A percentile compares a stretch with the other conserved stretches of the same genome.
phyloP scores from a whole-genome alignment of 1,140 invertebrate genomes.

The Drosophila tsacasi region DNA sequence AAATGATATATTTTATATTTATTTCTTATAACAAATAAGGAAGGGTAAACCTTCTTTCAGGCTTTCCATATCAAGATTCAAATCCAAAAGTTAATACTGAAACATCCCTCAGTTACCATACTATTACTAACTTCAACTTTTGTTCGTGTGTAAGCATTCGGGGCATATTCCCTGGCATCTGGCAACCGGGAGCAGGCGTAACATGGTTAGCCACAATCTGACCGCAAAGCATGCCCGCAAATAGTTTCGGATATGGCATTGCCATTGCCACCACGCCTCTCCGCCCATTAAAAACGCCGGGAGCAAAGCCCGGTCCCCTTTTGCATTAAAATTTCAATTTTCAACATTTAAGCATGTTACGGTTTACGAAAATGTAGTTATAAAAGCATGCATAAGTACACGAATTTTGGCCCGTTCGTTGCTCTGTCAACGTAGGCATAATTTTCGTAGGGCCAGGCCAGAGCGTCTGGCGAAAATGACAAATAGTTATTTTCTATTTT shows the following conservation, averaged over 20 bases:
- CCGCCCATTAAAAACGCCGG: slow-evolving; percentile 18
- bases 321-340: slow-evolving; percentile 80
- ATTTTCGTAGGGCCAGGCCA: slow-evolving; percentile 31
- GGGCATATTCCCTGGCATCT: slow-evolving; percentile 23
- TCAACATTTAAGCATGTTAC: slow-evolving; percentile 72
- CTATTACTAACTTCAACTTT: slow-evolving; percentile 6
- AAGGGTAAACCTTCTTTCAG: too few relatives aligned
- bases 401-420: slow-evolving; percentile 5
- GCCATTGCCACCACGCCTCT: slow-evolving; percentile 24
- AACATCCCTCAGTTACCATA: not conserved
- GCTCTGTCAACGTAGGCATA: slow-evolving; percentile 20
- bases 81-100: not conserved
- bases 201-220: slow-evolving; percentile 64
- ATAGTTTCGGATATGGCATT: slow-evolving; percentile 73
- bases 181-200: slow-evolving; percentile 48
- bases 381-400: slow-evolving; percentile 67
- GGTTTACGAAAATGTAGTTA: slow-evolving; percentile 73
- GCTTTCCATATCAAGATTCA: not conserved
- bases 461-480: slow-evolving; percentile 48
- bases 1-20: not conserved
- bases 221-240: slow-evolving; percentile 77
- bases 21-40: too few relatives aligned
- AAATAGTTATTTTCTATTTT: slow-evolving; percentile 61
- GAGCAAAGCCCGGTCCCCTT: slow-evolving; percentile 1
- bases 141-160: slow-evolving; percentile 14